phyloP scores from a whole-genome alignment of 2,113 vertebrate genomes.

The Tringa solitaria region DNA sequence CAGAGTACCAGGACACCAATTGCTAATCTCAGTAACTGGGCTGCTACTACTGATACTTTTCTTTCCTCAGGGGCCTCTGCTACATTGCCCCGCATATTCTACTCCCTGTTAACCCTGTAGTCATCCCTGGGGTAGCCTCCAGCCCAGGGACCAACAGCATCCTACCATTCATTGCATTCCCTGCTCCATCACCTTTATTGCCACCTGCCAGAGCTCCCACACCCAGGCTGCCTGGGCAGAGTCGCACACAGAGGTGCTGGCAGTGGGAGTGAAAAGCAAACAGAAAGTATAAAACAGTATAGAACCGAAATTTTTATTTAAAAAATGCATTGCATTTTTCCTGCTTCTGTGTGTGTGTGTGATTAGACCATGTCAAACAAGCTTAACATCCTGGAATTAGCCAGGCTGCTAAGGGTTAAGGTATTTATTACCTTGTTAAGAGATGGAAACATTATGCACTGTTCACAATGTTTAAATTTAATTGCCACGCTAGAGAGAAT shows the following conservation, averaged over 20 bases:
- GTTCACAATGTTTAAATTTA: conserved; percentile 43
- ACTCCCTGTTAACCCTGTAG: not conserved
- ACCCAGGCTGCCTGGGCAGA: not conserved
- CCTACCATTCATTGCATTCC: not conserved
- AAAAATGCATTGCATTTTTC: not conserved
- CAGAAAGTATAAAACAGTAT: not conserved
- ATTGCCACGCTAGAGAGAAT: not conserved
- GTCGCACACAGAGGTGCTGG: not conserved
- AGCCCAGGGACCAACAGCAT: not conserved
- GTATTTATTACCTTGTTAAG: conserved; percentile 10
- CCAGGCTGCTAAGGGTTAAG: conserved; percentile 19
- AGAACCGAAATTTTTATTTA: not conserved
- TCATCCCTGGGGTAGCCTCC: not conserved
- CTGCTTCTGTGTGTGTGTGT: not conserved
- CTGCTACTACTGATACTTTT: not conserved
- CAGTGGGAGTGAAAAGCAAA: not conserved
- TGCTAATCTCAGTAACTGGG: not conserved
- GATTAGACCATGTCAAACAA: not conserved
- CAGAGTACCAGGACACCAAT: not conserved
- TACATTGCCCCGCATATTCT: not conserved
- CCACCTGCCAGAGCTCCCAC: not conserved
- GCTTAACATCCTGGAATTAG: not conserved
- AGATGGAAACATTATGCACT: conserved; percentile 10
- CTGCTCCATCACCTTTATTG: not conserved
- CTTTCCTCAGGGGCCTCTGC: not conserved